phyloP scores from a whole-genome alignment of 2,113 vertebrate genomes.

The Carassius gibelio region DNA sequence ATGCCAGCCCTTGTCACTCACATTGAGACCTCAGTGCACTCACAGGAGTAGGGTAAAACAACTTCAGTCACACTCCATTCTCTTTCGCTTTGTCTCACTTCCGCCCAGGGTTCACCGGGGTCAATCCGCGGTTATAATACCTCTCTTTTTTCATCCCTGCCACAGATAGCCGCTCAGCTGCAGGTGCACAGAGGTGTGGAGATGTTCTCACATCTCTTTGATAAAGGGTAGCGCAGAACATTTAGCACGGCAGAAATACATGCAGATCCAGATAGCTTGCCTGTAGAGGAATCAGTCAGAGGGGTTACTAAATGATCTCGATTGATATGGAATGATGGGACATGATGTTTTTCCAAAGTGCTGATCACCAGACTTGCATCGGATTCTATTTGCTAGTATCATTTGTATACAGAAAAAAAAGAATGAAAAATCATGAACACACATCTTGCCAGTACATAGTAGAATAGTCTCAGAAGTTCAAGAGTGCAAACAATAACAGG shows the following conservation, averaged over 20 bases:
- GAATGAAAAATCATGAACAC: neutral
- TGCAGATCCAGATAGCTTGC: neutral
- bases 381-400: neutral
- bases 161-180: slow-evolving; percentile 19
- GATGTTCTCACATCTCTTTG: slow-evolving; percentile 31
- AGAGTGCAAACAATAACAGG: neutral
- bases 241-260: slow-evolving; percentile 16
- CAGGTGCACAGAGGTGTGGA: neutral
- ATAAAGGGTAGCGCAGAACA: slow-evolving; percentile 24
- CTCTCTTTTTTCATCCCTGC: slow-evolving; percentile 13
- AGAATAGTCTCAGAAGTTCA: neutral
- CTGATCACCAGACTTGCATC: neutral
- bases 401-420: neutral
- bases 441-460: slow-evolving; percentile 1
- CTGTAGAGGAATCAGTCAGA: slow-evolving; percentile 5
- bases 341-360: neutral
- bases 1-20: slow-evolving; percentile 51
- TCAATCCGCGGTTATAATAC: slow-evolving; percentile 30
- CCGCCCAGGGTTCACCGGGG: slow-evolving; percentile 16
- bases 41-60: slow-evolving; percentile 29
- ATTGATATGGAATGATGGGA: neutral
- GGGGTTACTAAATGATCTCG: neutral
- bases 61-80: slow-evolving; percentile 40
- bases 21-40: slow-evolving; percentile 16
- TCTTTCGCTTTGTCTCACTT: slow-evolving; percentile 39